These are phyloP conservation scores for Thereuonema tuberculata DNA, from an alignment of 1,140 invertebrate genomes.

Conservation along the genomic window DNA sequence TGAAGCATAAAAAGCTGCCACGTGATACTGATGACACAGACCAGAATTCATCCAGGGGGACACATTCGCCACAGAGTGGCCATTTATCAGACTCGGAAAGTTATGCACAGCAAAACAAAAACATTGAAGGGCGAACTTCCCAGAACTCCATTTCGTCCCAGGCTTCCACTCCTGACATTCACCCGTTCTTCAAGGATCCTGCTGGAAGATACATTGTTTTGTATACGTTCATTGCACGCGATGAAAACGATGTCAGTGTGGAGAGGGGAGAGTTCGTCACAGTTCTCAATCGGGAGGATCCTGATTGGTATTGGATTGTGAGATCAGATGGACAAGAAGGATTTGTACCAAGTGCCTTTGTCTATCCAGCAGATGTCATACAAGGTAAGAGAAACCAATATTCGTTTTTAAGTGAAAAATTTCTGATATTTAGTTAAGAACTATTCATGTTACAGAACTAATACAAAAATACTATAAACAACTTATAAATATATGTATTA, in stretches of 20 bases:
- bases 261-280: slow-evolving; percentile 88
- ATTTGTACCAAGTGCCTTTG: slow-evolving; percentile 88
- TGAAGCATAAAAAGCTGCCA: slow-evolving; percentile 67
- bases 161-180: slow-evolving; percentile 51
- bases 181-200: slow-evolving; percentile 82
- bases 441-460: no score
- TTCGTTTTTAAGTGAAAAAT: no score
- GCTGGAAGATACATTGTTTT: slow-evolving; percentile 79
- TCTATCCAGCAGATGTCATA: slow-evolving; percentile 72
- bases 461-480: no score
- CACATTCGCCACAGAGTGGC: background rate
- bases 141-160: slow-evolving; percentile 42
- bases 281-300: slow-evolving; percentile 81
- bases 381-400: no score
- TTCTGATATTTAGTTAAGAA: no score
- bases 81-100: background rate
- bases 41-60: slow-evolving; percentile 9
- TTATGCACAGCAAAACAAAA: slow-evolving; percentile 1
- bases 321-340: slow-evolving; percentile 84
- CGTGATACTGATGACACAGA: slow-evolving; percentile 35
- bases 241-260: slow-evolving; percentile 89
- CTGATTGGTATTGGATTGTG: slow-evolving; percentile 91
- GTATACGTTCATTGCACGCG: slow-evolving; percentile 79
- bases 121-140: slow-evolving; percentile 12
- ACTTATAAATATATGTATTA: no score